A percentile compares a stretch with the other conserved stretches of the same genome.
Conservation (phyloP, 2,113 vertebrate species). For the Lasiurus cinereus region DNA sequence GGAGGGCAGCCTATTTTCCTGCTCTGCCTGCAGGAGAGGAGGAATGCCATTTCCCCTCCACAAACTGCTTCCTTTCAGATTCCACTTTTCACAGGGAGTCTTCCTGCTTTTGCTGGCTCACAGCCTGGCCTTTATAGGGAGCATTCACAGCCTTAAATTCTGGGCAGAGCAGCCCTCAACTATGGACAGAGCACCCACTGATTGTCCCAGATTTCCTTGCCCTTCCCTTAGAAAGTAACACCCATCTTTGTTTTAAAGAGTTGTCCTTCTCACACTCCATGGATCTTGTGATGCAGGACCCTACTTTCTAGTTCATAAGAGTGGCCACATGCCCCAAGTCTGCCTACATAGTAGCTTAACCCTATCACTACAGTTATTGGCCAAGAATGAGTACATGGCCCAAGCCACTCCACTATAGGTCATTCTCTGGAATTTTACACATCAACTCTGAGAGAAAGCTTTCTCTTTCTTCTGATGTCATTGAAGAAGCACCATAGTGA, state of each 20-base stretch:
- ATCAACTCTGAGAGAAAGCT: neutral
- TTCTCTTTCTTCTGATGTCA: neutral
- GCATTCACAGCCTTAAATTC: neutral
- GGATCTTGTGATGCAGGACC: neutral
- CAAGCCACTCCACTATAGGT: neutral
- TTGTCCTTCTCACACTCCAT: neutral
- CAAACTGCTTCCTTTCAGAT: neutral
- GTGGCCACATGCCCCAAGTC: neutral
- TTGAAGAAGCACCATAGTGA: neutral
- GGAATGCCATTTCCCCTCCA: neutral
- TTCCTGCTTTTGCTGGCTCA: neutral
- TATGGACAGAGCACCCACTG: neutral
- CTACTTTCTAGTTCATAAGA: neutral
- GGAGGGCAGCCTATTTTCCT: neutral
- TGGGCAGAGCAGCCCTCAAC: neutral
- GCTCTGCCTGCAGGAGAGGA: neutral
- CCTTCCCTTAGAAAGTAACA: neutral
- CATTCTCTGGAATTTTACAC: neutral
- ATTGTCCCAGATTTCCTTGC: neutral
- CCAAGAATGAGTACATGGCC: neutral
- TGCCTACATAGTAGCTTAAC: neutral
- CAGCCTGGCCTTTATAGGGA: neutral
- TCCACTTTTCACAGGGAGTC: neutral
- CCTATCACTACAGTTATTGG: neutral
- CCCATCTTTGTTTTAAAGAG: neutral